Evolutionary conservation across 2,888 invertebrate species (phyloP).

Genomic region (Girardia tigrina): DNA sequence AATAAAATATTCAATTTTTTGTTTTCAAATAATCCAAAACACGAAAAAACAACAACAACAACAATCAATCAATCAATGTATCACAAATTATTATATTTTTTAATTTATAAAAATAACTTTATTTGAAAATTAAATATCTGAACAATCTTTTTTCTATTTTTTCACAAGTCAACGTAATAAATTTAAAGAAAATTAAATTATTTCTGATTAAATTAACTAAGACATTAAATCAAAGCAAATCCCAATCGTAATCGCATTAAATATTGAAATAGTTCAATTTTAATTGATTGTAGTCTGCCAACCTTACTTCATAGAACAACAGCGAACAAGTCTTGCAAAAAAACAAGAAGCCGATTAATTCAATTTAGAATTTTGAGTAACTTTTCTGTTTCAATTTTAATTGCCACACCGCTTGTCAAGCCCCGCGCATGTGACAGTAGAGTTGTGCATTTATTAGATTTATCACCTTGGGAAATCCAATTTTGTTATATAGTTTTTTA

Average conservation of each 20-base stretch:
- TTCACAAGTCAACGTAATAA: conserved; percentile 17
- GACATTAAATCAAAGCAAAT: conserved; percentile 23
- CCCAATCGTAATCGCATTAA: conserved; percentile 23
- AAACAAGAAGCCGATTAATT: conserved; percentile 23
- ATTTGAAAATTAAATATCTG: too few species aligned
- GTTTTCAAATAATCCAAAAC: too few species aligned
- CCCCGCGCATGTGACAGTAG: conserved; percentile 16
- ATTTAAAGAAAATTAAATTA: conserved; percentile 23
- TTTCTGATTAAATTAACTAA: conserved; percentile 23
- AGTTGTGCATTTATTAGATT: conserved; percentile 23
- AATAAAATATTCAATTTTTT: too few species aligned
- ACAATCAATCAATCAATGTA: too few species aligned
- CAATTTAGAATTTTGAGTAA: conserved; percentile 18
- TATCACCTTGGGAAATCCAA: conserved; percentile 23
- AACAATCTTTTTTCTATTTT: neutral
- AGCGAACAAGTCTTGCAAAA: conserved; percentile 17
- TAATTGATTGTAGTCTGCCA: conserved; percentile 23
- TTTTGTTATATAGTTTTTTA: conserved; percentile 7
- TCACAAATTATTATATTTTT: too few species aligned
- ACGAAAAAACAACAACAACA: too few species aligned
- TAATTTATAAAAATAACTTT: too few species aligned
- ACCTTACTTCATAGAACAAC: conserved; percentile 1
- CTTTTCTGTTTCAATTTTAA: conserved; percentile 23
- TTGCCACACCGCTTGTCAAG: conserved; percentile 23
- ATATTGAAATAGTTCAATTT: conserved; percentile 23